Evolutionary conservation across 2,797 vertebrate genomes (phyloP).

Genomic region (Lateolabrax maculatus): DNA sequence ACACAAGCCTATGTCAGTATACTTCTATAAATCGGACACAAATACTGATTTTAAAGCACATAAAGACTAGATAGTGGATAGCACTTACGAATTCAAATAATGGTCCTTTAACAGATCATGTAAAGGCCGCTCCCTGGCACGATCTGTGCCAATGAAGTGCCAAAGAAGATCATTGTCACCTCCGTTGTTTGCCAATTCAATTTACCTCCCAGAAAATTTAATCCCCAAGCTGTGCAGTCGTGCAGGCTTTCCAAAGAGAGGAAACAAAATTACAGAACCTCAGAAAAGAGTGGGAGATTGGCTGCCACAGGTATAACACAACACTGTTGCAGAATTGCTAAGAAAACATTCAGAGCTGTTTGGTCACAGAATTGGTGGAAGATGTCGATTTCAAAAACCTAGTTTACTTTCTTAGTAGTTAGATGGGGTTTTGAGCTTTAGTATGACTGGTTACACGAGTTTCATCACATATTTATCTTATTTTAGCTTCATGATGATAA

Average conservation of each 20-base stretch:
- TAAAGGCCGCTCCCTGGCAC: constrained; percentile 10
- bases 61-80: constrained; percentile 7
- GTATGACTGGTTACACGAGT: not conserved
- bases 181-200: constrained; percentile 77
- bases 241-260: constrained; percentile 55
- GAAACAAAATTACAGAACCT: constrained; percentile 69
- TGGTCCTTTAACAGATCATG: constrained; percentile 42
- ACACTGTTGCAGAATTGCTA: constrained; percentile 24
- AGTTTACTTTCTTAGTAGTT: not conserved
- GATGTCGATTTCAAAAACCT: not conserved
- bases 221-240: constrained; percentile 69
- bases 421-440: not conserved
- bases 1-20: not conserved
- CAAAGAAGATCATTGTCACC: constrained; percentile 73
- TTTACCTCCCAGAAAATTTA: constrained; percentile 77
- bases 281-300: constrained; percentile 49
- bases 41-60: constrained; percentile 1
- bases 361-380: not conserved
- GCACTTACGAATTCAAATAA: constrained; percentile 28
- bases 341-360: constrained; percentile 22
- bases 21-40: not conserved
- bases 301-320: constrained; percentile 47
- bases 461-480: not conserved
- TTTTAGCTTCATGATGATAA: not conserved
- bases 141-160: constrained; percentile 60